Evolutionary conservation across 2,888 invertebrate genomes (phyloP), one percentile per base, ranked within the genome.

Genomic region (Caradrina kadenii): DNA sequence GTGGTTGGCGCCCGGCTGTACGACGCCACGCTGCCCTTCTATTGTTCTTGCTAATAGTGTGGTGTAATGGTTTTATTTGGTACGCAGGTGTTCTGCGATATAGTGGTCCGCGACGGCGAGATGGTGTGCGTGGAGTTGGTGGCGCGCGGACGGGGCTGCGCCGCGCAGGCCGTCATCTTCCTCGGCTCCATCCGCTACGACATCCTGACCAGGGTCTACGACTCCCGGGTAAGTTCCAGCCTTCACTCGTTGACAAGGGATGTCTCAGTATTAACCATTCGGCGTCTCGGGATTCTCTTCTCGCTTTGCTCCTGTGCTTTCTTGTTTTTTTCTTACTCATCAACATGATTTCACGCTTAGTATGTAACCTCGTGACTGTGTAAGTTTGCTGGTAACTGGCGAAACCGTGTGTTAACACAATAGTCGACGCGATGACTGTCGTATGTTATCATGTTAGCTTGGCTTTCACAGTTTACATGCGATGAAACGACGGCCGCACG

Each of bases 121-220:
- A 99, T 99, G 98, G 99, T 99, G 66, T 99, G 99, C 94, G 99
- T 99, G 72, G 99, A 99, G 94, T 96, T 99, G 89, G 98, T 99
- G 69, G 99, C 99, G 66, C 97, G 98, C 52, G 99, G 99, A 89
- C 97, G 98, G 3, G 97, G 98, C 90, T 98, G 97, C 63, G 96
- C 97, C 42, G 97, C 98, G 58, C 99, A 99, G 92, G 98, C 99
- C 31, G 99, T 99, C 84, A 98, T 99, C 87, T 99, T 99, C 94
- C 97, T 99, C 70, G 99, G 99, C 61, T 99, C 99, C 70, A 99
- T 99, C 90, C 97, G 99, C 86, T 99, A 99, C 94, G 99, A 99
- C 95, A 99, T 99, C 42, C 96, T 99, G 78, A 99, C 99, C 92
- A 98, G 98, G 94, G 99, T 99, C 72, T 99, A 99, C 94, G 99